These are phyloP conservation scores for Drosophila sp. DNA, from an alignment of 1,140 invertebrate genomes.

Conservation along the genomic window DNA sequence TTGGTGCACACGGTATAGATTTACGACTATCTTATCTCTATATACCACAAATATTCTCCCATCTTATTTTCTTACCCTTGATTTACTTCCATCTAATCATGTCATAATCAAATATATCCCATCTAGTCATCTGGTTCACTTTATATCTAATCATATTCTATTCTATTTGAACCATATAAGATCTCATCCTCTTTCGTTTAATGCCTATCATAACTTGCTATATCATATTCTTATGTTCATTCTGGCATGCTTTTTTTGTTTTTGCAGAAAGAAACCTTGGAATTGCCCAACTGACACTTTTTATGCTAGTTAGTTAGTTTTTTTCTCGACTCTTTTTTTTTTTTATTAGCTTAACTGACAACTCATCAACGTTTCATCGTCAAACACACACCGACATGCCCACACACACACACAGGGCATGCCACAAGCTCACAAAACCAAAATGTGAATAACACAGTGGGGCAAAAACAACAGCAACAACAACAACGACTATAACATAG, in stretches of 20 bases:
- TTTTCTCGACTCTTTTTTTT: constrained; percentile 23
- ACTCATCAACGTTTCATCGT: constrained; percentile 44
- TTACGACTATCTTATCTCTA: too few species aligned
- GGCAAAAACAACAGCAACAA: constrained; percentile 12
- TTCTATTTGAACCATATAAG: too few species aligned
- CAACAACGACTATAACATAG: constrained; percentile 38
- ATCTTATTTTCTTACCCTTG: too few species aligned
- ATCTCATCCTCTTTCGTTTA: background rate
- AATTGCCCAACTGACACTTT: constrained; percentile 9
- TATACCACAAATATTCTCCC: too few species aligned
- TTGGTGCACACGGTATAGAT: too few species aligned
- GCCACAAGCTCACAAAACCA: constrained; percentile 22
- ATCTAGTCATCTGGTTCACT: too few species aligned
- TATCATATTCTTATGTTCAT: background rate
- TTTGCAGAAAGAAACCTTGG: constrained; percentile 2
- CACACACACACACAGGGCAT: constrained; percentile 23
- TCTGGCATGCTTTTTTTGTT: background rate
- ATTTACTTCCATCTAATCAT: too few species aligned
- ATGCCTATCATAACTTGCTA: background rate
- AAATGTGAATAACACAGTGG: constrained; percentile 13
- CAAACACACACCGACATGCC: constrained; percentile 20
- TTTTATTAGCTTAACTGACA: constrained; percentile 57
- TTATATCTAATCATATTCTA: too few species aligned
- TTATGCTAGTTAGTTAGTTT: constrained; percentile 3
- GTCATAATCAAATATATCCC: too few species aligned